Percentiles rank a stretch among this genome's conserved stretches.
phyloP scores from a whole-genome alignment of 2,797 vertebrate species.

The Tokudaia tokunoshimensis region DNA sequence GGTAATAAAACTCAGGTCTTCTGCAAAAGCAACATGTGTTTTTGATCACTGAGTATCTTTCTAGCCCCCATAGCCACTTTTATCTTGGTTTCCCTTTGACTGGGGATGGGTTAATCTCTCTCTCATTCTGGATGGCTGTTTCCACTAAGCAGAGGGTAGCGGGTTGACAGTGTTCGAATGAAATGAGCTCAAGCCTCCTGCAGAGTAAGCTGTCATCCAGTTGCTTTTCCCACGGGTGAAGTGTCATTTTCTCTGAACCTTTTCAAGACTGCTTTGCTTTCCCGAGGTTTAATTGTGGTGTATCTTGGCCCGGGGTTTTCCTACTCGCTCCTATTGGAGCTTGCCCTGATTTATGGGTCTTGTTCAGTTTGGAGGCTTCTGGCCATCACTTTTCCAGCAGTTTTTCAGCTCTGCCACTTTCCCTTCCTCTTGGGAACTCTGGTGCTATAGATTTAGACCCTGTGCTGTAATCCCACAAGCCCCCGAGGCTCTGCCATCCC shows the following conservation, averaged over 20 bases:
- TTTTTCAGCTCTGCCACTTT: neutral
- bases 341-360: neutral
- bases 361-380: neutral
- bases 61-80: too few relatives aligned
- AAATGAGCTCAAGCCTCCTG: neutral
- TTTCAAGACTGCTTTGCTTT: conserved; percentile 4
- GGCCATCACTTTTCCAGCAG: neutral
- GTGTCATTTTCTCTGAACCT: neutral
- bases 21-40: neutral
- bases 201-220: neutral
- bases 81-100: neutral
- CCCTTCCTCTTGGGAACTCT: neutral
- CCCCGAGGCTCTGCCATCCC: neutral
- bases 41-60: neutral
- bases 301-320: neutral
- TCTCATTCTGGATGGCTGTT: neutral
- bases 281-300: neutral
- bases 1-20: neutral
- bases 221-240: neutral
- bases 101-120: neutral
- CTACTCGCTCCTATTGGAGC: neutral
- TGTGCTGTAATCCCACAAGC: neutral
- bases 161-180: neutral
- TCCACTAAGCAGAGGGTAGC: neutral
- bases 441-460: neutral